phyloP scores from a whole-genome alignment of 2,113 vertebrate genomes.

The Anser brachyrhynchus region DNA sequence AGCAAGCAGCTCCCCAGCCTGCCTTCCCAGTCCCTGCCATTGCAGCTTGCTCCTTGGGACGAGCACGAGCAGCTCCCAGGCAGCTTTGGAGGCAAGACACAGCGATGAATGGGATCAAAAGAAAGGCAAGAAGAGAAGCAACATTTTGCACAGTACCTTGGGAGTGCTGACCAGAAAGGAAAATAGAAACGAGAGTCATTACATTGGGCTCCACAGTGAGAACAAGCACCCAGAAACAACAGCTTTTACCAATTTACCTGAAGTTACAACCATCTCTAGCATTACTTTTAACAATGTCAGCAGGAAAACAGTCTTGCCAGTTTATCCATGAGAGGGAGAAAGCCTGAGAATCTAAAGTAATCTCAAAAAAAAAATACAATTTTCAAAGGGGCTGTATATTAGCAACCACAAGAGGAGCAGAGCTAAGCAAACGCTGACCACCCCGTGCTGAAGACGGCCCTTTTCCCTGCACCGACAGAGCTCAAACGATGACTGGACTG shows the following conservation, averaged over 20 bases:
- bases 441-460: not conserved
- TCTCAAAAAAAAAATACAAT: not conserved
- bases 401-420: not conserved
- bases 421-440: not conserved
- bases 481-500: not conserved
- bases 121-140: not conserved
- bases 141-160: fast-evolving
- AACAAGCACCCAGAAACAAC: not conserved
- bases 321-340: not conserved
- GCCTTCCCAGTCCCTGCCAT: not conserved
- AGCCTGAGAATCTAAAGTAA: not conserved
- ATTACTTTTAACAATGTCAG: not conserved
- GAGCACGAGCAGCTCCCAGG: fast-evolving
- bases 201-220: no score
- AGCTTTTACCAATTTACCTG: not conserved
- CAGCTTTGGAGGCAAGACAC: not conserved
- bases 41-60: not conserved
- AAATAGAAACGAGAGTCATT: not conserved
- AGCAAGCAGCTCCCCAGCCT: not conserved
- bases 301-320: not conserved
- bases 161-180: not conserved
- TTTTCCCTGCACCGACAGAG: fast-evolving
- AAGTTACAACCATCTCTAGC: not conserved
- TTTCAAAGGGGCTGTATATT: not conserved
- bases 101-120: not conserved